A percentile compares a stretch with the other conserved stretches of the same genome.
phyloP scores from a whole-genome alignment of 2,888 invertebrate genomes.

The Aspidiotus rigidus region DNA sequence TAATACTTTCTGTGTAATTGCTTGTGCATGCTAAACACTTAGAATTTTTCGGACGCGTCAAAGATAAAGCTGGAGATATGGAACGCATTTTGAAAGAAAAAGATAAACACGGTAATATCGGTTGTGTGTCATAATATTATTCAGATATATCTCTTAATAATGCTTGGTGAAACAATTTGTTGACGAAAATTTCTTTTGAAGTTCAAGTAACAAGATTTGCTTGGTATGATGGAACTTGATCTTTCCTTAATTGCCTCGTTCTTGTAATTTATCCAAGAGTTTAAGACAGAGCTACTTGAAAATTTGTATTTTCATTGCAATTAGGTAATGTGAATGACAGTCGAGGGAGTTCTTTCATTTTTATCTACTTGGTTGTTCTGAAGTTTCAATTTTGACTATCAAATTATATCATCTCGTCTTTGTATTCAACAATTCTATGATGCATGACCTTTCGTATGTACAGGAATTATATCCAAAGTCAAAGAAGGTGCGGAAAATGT shows the following conservation, averaged over 20 bases:
- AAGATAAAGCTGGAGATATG: slow-evolving; percentile 90
- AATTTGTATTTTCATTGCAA: too few species aligned
- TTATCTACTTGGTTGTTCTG: too few species aligned
- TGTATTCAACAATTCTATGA: too few species aligned
- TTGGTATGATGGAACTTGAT: background rate
- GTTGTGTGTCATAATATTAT: background rate
- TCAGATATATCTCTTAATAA: background rate
- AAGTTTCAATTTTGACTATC: too few species aligned
- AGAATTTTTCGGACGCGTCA: slow-evolving; percentile 94
- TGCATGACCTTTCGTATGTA: background rate
- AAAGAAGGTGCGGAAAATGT: slow-evolving; percentile 93
- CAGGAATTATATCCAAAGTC: slow-evolving; percentile 88
- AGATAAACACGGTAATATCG: slow-evolving; percentile 68
- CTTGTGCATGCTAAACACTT: slow-evolving; percentile 33
- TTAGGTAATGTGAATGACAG: too few species aligned
- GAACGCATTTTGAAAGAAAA: slow-evolving; percentile 84
- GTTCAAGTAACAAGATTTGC: background rate
- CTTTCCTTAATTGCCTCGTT: too few species aligned
- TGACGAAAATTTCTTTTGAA: background rate
- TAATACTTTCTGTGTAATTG: slow-evolving; percentile 9
- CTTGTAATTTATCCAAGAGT: too few species aligned
- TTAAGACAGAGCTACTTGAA: too few species aligned
- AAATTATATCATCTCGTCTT: too few species aligned
- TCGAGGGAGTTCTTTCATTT: too few species aligned
- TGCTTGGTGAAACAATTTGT: background rate